Percentiles rank a stretch among this genome's conserved stretches.
These are phyloP conservation scores for Agriopis marginaria DNA, from an alignment of 2,888 invertebrate genomes.

Conservation along the genomic window DNA sequence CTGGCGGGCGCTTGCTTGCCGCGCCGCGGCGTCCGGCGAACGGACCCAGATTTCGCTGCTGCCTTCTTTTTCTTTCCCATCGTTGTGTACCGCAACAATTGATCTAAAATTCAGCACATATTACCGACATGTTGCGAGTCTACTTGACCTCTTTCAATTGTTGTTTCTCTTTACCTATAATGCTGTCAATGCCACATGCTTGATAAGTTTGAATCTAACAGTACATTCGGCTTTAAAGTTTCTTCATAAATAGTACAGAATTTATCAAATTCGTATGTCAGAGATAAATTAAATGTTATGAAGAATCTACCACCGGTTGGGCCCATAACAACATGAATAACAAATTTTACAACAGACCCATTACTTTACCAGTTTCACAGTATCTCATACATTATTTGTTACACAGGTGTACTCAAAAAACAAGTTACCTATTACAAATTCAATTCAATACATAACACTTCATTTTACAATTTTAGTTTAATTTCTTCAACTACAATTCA, in stretches of 20 bases:
- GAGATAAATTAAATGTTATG: background rate
- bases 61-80: slow-evolving; percentile 82
- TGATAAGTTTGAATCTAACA: slow-evolving; percentile 41
- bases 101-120: slow-evolving; percentile 63
- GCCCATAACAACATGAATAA: slow-evolving; percentile 50
- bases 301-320: slow-evolving; percentile 64
- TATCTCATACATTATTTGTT: slow-evolving; percentile 16
- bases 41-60: slow-evolving; percentile 63
- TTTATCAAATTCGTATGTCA: background rate
- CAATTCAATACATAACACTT: slow-evolving; percentile 29
- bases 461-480: slow-evolving; percentile 12
- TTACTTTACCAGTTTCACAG: slow-evolving; percentile 56
- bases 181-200: slow-evolving; percentile 72
- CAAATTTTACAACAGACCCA: slow-evolving; percentile 61
- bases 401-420: slow-evolving; percentile 8
- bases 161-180: slow-evolving; percentile 53
- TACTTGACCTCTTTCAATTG: slow-evolving; percentile 74
- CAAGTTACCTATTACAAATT: slow-evolving; percentile 4
- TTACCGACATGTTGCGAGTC: slow-evolving; percentile 48
- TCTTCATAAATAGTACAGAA: background rate
- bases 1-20: slow-evolving; percentile 67
- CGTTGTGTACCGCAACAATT: slow-evolving; percentile 56
- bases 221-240: slow-evolving; percentile 4
- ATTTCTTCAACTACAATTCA: slow-evolving; percentile 29
- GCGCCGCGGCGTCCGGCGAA: slow-evolving; percentile 73